These are phyloP conservation scores for Epinotia brunnichana DNA, from an alignment of 2,888 invertebrate species.

Conservation along the genomic window DNA sequence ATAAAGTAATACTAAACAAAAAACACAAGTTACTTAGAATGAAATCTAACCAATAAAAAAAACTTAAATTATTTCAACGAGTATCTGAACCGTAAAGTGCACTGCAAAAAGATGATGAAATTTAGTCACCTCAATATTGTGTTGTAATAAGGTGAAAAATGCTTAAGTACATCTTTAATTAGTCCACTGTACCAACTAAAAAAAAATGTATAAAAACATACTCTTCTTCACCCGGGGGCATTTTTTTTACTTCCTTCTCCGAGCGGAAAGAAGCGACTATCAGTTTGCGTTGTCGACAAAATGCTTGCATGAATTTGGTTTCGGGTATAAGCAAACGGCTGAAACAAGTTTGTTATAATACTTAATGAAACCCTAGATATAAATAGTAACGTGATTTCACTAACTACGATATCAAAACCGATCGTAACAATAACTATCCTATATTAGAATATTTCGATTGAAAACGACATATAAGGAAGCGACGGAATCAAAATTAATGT, in stretches of 20 bases:
- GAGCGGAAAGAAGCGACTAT: neutral
- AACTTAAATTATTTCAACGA: neutral
- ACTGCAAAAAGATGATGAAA: no score
- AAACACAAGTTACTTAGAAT: neutral
- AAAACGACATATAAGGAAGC: no score
- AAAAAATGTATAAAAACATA: constrained; percentile 18
- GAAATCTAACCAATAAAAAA: neutral
- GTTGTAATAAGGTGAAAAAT: no score
- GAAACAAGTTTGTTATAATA: constrained; percentile 28
- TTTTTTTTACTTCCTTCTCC: constrained; percentile 17
- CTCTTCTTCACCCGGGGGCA: constrained; percentile 1
- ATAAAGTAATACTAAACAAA: neutral
- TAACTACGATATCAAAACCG: no score
- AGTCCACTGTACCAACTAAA: neutral
- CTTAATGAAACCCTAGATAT: no score
- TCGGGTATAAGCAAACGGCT: constrained; percentile 11
- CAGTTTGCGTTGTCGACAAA: constrained; percentile 1
- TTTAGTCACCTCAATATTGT: no score
- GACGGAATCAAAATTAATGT: no score
- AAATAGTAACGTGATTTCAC: no score
- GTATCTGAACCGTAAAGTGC: neutral
- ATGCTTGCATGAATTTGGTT: constrained; percentile 4
- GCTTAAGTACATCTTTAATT: no score
- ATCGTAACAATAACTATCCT: no score
- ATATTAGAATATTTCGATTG: no score